phyloP scores from a whole-genome alignment of 2,797 vertebrate genomes.

The Onychomys leucogaster region DNA sequence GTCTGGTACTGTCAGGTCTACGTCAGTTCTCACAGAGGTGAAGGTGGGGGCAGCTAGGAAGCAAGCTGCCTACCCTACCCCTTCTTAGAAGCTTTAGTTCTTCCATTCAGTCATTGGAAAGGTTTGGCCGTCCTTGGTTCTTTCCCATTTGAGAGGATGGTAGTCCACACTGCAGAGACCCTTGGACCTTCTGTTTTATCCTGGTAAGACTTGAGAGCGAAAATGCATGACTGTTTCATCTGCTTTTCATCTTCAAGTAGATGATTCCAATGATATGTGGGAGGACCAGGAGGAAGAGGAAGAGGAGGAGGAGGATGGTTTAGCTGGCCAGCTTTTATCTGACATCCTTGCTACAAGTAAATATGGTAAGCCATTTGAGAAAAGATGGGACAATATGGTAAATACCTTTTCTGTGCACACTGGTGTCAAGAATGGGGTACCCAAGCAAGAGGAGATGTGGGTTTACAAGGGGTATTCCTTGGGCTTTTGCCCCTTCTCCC shows the following conservation, averaged over 20 bases:
- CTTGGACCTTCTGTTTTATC: not conserved
- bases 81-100: not conserved
- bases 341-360: conserved; percentile 98
- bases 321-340: conserved; percentile 96
- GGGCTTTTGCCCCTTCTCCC: not conserved
- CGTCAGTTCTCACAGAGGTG: not conserved
- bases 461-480: not conserved
- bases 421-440: not conserved
- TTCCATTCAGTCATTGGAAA: not conserved
- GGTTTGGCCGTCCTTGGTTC: not conserved
- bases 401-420: not conserved
- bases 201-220: not conserved
- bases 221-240: not conserved
- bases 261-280: conserved; percentile 97
- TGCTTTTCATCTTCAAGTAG: conserved; percentile 76
- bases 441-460: not conserved
- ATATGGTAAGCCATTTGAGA: conserved; percentile 91
- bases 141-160: not conserved
- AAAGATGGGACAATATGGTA: not conserved
- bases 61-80: not conserved
- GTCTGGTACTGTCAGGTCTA: not conserved
- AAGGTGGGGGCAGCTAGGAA: not conserved
- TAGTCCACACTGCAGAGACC: not conserved
- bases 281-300: conserved; percentile 95
- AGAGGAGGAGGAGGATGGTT: conserved; percentile 92